Evolutionary conservation across 2,888 invertebrate genomes (phyloP).

Genomic region (Drosophila pseudotakahashii): DNA sequence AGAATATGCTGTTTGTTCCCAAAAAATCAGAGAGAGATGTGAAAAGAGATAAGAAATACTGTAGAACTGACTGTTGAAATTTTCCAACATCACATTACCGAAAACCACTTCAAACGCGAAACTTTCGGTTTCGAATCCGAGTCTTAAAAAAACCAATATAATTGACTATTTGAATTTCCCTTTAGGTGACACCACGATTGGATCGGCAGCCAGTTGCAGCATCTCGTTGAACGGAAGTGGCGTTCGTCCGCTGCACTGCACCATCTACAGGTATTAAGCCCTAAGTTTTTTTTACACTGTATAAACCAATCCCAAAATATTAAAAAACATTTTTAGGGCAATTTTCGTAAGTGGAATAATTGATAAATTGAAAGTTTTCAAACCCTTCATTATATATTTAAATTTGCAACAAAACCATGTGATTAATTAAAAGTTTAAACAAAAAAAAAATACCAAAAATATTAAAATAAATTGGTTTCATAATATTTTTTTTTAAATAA

Average conservation of each 20-base stretch:
- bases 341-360: no score
- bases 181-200: conserved; percentile 93
- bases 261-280: conserved; percentile 88
- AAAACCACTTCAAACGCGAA: conserved; percentile 9
- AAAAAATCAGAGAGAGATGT: conserved; percentile 18
- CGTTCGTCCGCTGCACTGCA: conserved; percentile 93
- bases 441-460: no score
- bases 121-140: neutral
- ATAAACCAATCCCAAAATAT: no score
- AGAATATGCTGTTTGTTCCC: conserved; percentile 5
- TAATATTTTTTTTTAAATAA: no score
- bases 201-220: conserved; percentile 91
- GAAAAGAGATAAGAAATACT: conserved; percentile 11
- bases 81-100: conserved; percentile 24
- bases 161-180: neutral
- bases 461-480: no score
- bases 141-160: neutral
- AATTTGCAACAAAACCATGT: neutral
- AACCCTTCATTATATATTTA: neutral
- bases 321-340: no score
- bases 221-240: conserved; percentile 94
- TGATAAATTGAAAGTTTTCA: no score
- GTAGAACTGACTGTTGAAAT: conserved; percentile 12
- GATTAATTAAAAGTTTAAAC: no score
- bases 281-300: neutral